A percentile compares a stretch with the other conserved stretches of the same genome.
phyloP scores from a whole-genome alignment of 2,888 invertebrate genomes.

The Teleiodes luculella region DNA sequence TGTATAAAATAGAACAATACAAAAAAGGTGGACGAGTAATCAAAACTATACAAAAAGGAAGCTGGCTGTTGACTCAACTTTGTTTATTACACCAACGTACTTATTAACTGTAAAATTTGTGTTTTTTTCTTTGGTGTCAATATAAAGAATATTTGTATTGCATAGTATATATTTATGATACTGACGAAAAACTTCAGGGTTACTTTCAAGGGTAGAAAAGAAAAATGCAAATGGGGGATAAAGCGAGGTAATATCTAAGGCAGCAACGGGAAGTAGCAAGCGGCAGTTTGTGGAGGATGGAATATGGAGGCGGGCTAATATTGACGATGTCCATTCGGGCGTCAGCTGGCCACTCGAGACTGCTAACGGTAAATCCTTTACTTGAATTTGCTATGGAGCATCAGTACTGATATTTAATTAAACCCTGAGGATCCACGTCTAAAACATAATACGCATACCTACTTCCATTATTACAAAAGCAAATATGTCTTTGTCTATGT shows the following conservation, averaged over 20 bases:
- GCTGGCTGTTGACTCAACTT: constrained; percentile 65
- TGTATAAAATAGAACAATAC: no score
- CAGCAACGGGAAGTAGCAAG: not conserved
- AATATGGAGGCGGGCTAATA: not conserved
- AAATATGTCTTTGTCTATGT: no score
- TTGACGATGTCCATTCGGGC: constrained; percentile 37
- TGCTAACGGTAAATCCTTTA: not conserved
- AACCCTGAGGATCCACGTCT: not conserved
- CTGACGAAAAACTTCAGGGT: no score
- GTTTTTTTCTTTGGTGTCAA: no score
- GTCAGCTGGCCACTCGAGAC: not conserved
- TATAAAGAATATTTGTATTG: constrained; percentile 69
- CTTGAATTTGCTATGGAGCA: not conserved
- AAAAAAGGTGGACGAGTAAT: no score
- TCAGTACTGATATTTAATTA: not conserved
- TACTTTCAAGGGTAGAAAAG: constrained; percentile 51
- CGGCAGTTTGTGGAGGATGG: not conserved
- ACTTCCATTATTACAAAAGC: no score
- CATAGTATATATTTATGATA: no score
- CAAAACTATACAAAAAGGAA: no score
- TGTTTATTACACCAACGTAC: no score
- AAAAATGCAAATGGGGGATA: constrained; percentile 58
- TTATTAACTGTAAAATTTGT: no score
- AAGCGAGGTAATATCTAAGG: constrained; percentile 34
- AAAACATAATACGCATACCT: no score